phyloP scores from a whole-genome alignment of 2,888 invertebrate genomes.

The Drosophila melanosoma region DNA sequence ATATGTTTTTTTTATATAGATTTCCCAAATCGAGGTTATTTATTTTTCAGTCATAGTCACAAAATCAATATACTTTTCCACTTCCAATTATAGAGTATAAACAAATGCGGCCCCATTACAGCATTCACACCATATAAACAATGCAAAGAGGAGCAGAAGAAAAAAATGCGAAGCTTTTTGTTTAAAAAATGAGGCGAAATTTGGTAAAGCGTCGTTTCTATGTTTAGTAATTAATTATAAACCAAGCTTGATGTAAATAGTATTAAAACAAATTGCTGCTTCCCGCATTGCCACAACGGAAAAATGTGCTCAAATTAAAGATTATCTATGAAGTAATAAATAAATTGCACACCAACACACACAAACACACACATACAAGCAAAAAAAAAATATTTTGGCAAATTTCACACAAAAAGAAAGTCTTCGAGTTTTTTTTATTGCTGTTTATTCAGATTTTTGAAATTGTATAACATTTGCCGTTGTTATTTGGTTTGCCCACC shows the following conservation, averaged over 20 bases:
- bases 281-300: constrained; percentile 26
- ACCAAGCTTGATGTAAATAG: constrained; percentile 24
- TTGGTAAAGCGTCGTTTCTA: constrained; percentile 44
- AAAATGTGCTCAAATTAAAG: constrained; percentile 19
- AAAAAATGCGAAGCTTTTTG: constrained; percentile 20
- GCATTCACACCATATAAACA: constrained; percentile 7
- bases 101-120: background rate
- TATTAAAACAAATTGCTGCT: background rate
- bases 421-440: constrained; percentile 24
- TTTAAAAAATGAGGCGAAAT: constrained; percentile 49
- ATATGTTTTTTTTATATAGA: background rate
- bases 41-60: background rate
- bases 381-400: constrained; percentile 34
- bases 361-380: background rate
- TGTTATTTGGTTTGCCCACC: constrained; percentile 22
- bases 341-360: constrained; percentile 1
- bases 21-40: background rate
- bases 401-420: constrained; percentile 61
- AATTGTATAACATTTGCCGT: constrained; percentile 59
- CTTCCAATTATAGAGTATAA: background rate
- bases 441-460: constrained; percentile 27
- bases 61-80: background rate
- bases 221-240: constrained; percentile 66
- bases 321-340: constrained; percentile 21
- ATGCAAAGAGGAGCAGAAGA: background rate